Evolutionary conservation across 1,140 invertebrate species (phyloP), one percentile per base, ranked within the genome.

Genomic region (Mercenaria mercenaria): DNA sequence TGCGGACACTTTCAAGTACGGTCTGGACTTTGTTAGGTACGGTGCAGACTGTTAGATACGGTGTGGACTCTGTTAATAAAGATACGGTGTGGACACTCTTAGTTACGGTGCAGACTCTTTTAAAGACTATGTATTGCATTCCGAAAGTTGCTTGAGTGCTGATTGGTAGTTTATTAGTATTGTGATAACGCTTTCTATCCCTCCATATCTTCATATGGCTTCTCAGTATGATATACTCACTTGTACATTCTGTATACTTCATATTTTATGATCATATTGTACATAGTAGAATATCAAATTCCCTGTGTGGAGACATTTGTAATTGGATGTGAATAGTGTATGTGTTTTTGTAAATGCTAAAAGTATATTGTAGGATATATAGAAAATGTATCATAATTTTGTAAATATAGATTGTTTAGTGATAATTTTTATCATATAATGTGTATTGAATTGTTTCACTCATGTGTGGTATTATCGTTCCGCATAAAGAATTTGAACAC

Each of bases 361-460:
- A 72, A 20, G 20, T 72, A 39, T 72, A 72, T 72, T 39, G 37
- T 72, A 72, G 67, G 39, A 39, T 72, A 15, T 72, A 39, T 72
- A 72, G 67, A 29, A 29, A 8, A n/a, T 72, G 67, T 72, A 72
- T 37, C 18, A 72, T 72, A 72, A 72, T 29, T 41, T 32, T 72
- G 67, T 72, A 72, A 3, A 72, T 37, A 72, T 72, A 39, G 29
- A 64, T 64, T n/a, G 59, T 29, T 64, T 64, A 64, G 59, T 64
- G 59, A 64, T 72, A 2, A 72, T 39, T 72, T n/a, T 72, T 37
- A 72, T 2, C 67, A 67, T 67, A 59, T 59, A 59, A 56, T 56
- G 26, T 64, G 59, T 64, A 64, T 29, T 47, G 43, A 47, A 47
- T 15, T 15, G 43, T 47, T 47, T 15, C 43, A 47, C n/a, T n/a